Evolutionary conservation across 2,797 vertebrate species (phyloP).

Genomic region (Intellagama lesueurii): DNA sequence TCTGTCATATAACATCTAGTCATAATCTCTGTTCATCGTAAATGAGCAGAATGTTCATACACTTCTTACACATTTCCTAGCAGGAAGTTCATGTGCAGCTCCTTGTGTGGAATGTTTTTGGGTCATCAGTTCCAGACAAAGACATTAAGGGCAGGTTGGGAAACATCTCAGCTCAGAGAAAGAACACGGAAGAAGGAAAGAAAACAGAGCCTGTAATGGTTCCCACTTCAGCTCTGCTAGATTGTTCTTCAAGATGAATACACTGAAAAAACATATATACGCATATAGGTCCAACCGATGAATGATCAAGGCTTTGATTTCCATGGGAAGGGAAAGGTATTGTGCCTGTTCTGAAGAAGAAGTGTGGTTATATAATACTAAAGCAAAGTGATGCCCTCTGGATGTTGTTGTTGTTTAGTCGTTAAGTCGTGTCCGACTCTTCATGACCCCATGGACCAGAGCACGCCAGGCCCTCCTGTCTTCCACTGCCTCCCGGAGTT

Average conservation of each 20-base stretch:
- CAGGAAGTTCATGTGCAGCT: background rate
- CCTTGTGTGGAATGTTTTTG: background rate
- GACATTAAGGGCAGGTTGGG: background rate
- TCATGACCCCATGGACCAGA: too few relatives aligned
- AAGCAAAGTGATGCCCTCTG: too few relatives aligned
- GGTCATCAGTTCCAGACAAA: conserved; percentile 1
- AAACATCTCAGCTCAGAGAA: background rate
- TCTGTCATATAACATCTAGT: conserved; percentile 20
- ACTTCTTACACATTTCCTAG: accelerated
- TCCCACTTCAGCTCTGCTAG: background rate
- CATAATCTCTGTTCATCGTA: conserved; percentile 13
- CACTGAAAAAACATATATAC: too few relatives aligned
- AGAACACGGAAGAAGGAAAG: conserved; percentile 5
- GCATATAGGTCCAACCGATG: background rate
- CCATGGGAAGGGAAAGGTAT: background rate
- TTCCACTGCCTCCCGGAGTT: too few relatives aligned
- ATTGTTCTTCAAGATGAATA: too few relatives aligned
- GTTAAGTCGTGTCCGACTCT: too few relatives aligned
- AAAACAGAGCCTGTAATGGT: background rate
- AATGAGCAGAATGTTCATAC: conserved; percentile 1
- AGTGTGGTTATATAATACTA: too few relatives aligned
- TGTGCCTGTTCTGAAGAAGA: background rate
- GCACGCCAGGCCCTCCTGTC: too few relatives aligned
- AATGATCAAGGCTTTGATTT: background rate
- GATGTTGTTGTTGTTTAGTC: too few relatives aligned